Evolutionary conservation across 2,888 invertebrate genomes (phyloP), one percentile per base, ranked within the genome.

Genomic region (Tiphia femorata): DNA sequence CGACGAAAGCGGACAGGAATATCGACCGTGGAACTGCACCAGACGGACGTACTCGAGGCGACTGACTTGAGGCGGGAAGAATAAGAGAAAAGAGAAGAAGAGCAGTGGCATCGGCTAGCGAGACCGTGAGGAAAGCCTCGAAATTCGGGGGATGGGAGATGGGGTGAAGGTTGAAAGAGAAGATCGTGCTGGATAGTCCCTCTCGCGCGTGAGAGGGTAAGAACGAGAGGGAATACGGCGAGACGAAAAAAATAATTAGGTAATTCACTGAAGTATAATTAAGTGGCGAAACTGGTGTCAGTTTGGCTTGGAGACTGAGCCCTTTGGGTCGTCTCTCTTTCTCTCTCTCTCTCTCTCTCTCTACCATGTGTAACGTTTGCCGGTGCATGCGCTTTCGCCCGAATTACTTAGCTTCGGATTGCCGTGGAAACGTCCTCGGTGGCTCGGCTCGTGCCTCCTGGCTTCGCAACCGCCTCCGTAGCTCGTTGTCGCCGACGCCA

Each of bases 1-100:
- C 77, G 66, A 67, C 61, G 70, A 70, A 70, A 77, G 68, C 68
- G 71, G 70, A 69, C 72, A 70, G 67, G 67, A 71, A 76, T 78
- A 76, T 78, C 75, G 76, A 77, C 64, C 76, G 67, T 58, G 67
- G 57, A 70, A 70, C 74, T 70, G 65, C 67, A 63, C 66, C 67
- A 69, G 74, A 73, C 67, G 67, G 64, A 75, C 70, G 67, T 60
- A 68, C 64, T 71, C 58, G 58, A 58, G 8, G 25, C 58, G 50
- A 62, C 54, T 60, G 63, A 65, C 58, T 64, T 63, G 53, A 61
- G 68, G 62, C 61, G 52, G 51, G 49, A 57, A 59, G 64, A 58
- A 60, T 57, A 55, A 61, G 48, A 43, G 44, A 62, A 62, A 25
- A 20, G 48, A 44, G 47, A 62, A 62, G 30, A 20, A 37, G 35